Base-by-base conservation (phyloP, 2,888 invertebrate genomes). In the Ectemnius continuus region DNA sequence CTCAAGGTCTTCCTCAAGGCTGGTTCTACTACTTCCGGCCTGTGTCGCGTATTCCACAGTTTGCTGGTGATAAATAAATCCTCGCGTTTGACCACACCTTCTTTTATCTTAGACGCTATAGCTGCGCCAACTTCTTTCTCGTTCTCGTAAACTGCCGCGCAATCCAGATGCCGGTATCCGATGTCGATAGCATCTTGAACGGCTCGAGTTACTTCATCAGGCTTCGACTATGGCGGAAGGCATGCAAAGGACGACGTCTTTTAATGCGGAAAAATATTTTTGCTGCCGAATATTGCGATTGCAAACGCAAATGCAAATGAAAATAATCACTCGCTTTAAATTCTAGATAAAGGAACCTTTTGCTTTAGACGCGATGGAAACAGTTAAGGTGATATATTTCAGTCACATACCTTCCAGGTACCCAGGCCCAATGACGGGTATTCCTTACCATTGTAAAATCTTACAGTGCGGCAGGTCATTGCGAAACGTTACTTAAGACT, bases 31-130 rank as follows among this genome's bases (percentile, higher is more conserved):
- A 95, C 91, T 78, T 96, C 95, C 0, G 94, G 93, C 16, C 94
- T 93, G 90, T 98, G 98, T 91, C 94, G 96, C 0, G 96, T 97
- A 91, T 97, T 94, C 94, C 94, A 94, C 0, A 94, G 86, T 89
- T 96, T 96, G 77, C 94, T 94, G 4, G 94, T 94, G 73, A 96
- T 92, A 90, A 94, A 95, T 0, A 96, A 90, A 23, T 96, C 95
- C 81, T 94, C 94, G 26, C 95, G 92, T 84, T 93, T 94, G 0
- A 95, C 92, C 1, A 93, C 92, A 0, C 95, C 95, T 71, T 94
- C 94, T 0, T 90, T 86, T 14, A 96, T 92, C 91, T 95, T 95
- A 67, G 92, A 91, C n/a, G 92, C 91, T n/a, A 96, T 87, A 0
- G 93, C 94, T 28, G 91, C 91, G 0, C 96, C 96, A 0, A 96